Base-by-base conservation (phyloP, 2,888 invertebrate species). In the Biston betularia region DNA sequence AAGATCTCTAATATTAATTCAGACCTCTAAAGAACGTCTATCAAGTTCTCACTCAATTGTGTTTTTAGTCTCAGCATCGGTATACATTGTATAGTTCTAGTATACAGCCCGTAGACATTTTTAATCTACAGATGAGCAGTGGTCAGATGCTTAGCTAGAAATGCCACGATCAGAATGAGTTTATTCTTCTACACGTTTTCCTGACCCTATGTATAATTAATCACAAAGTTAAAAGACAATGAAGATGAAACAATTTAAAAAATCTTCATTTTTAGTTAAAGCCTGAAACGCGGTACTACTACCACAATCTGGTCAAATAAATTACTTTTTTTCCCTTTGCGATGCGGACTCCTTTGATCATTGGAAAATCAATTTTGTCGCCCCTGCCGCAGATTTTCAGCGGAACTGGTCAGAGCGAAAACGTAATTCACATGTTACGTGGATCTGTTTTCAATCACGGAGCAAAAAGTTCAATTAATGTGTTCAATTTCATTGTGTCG, bases 271-370 rank as follows among this genome's bases (percentile, higher is more conserved):
- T 58, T 58, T 24, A 49, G 49, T 55, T 57, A 44, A 66, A 61
- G 54, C 70, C 70, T 72, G 72, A 71, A 76, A 74, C 74, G 73
- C 70, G 67, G 65, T 75, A 68, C 72, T 74, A 73, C 49, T 60
- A 48, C 61, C 66, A 56, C 78, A 77, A 79, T 76, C 76, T 79
- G 86, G 87, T 85, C 88, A 88, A 88, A 87, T 85, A 87, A 87
- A 88, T 88, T 88, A 84, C 83, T 79, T 81, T 81, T n/a, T 85
- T 83, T 81, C 81, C 85, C 88, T 88, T 88, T 88, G 85, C 83
- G 85, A 87, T 85, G 85, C 86, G 83, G 83, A 83, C 85, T 88
- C 88, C 87, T 88, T 89, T 89, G 88, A 88, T 89, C 89, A 86
- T 83, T 79, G 82, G 79, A 80, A 87, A 88, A 87, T 89, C 87